Base-by-base conservation (phyloP, 2,888 invertebrate genomes). In the Tetragnatha montana region DNA sequence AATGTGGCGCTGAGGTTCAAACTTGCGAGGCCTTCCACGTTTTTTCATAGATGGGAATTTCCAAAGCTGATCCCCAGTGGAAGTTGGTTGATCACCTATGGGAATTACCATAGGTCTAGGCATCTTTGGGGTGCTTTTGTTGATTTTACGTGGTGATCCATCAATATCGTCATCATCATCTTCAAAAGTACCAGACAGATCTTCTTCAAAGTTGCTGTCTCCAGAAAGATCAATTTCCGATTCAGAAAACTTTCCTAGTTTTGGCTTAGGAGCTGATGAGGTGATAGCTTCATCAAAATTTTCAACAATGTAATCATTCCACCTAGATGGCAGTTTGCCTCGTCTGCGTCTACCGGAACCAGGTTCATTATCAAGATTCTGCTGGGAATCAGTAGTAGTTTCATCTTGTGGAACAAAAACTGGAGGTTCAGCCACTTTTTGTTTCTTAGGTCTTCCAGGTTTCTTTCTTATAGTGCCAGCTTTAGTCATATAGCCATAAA, bases 291-390 rank as follows among this genome's bases (percentile, higher is more conserved):
- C 90, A 60, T 90, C 90, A 71, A 90, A 90, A 60, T 90, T 90
- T 83, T 90, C 90, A 8, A 90, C 90, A 80, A 90, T 90, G 68
- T 90, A 90, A 81, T 90, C 90, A 81, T 90, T 87, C 90, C 90
- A 90, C n/a, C 81, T 80, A 8, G 90, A 90, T 22, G 90, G 90
- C n/a, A 90, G 51, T 51, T 90, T 90, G 35, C 87, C 83, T 19
- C 90, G 79, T 0, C 90, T 74, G 10, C 90, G 78, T 21, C 81
- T 89, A 3, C 87, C 87, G 35, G 87, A 21, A 19, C 78, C 68
- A 49, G 79, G 70, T 19, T 83, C 47, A 10, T 90, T 82, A 14
- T 74, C 51, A 7, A 35, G 10, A 75, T 85, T 90, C 8, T 70
- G 60, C 47, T 81, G 80, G n/a, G 90, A 90, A 71, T 90, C 87